Conservation (phyloP, 2,113 vertebrate genomes). For the Pyrgilauda ruficollis region DNA sequence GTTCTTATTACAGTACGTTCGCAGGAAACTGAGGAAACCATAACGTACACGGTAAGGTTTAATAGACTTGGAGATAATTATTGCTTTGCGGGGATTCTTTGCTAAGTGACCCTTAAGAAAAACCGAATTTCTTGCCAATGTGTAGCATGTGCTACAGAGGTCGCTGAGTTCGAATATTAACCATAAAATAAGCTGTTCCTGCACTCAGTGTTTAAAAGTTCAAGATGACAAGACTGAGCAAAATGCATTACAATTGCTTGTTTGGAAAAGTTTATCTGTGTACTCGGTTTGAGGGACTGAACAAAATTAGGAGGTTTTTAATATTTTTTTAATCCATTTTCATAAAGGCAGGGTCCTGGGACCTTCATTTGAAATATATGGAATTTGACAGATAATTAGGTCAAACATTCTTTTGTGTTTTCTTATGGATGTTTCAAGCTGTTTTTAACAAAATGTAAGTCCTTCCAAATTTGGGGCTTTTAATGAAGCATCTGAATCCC, state of each 20-base stretch:
- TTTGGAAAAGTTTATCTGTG: neutral
- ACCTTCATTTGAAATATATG: neutral
- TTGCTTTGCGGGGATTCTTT: constrained; percentile 35
- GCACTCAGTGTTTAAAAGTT: neutral
- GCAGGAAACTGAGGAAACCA: constrained; percentile 89
- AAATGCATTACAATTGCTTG: neutral
- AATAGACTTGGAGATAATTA: constrained; percentile 40
- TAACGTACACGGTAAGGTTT: constrained; percentile 90
- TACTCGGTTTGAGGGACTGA: neutral
- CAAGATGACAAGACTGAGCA: neutral
- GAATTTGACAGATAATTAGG: constrained; percentile 16
- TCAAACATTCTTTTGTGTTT: constrained; percentile 38
- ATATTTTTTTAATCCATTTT: neutral
- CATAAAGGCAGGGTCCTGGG: neutral
- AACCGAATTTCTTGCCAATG: neutral
- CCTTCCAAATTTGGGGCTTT: neutral
- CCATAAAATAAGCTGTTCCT: neutral
- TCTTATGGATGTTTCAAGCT: neutral
- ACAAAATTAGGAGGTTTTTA: neutral
- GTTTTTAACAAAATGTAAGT: neutral
- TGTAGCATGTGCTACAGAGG: neutral
- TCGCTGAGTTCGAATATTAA: neutral
- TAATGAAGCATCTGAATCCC: neutral
- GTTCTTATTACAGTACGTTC: constrained; percentile 79
- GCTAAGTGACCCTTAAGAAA: constrained; percentile 27